Conservation (phyloP, 1,140 invertebrate species). For the Drosophila burlai region DNA sequence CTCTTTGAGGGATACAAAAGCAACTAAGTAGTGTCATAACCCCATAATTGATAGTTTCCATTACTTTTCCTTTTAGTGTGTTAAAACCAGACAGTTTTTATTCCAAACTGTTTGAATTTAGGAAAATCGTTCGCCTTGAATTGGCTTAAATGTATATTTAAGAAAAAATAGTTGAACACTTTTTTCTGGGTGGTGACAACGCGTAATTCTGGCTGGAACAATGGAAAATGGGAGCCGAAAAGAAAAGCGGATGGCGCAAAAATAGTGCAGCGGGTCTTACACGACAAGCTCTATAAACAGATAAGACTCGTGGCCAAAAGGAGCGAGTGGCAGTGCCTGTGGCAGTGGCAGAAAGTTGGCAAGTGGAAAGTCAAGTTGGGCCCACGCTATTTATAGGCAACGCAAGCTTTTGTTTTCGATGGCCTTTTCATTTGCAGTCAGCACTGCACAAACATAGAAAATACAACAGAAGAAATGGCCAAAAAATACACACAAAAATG, state of each 20-base stretch:
- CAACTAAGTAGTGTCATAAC: not conserved
- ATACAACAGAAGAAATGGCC: conserved; percentile 36
- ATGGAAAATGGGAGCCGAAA: conserved; percentile 1
- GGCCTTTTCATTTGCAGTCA: conserved; percentile 79
- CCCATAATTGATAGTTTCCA: not conserved
- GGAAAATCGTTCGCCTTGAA: not conserved
- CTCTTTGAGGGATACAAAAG: not conserved
- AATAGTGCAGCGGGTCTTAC: conserved; percentile 49
- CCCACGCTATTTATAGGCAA: conserved; percentile 79
- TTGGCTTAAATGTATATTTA: not conserved
- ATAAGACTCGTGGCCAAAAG: conserved; percentile 47
- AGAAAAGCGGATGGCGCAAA: conserved; percentile 19
- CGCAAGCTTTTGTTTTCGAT: conserved; percentile 81
- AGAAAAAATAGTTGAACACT: not conserved
- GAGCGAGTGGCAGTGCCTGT: conserved; percentile 16
- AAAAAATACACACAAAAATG: conserved; percentile 23
- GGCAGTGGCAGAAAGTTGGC: conserved; percentile 57
- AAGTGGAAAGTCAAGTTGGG: conserved; percentile 75
- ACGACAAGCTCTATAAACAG: conserved; percentile 62
- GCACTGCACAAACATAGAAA: conserved; percentile 51
- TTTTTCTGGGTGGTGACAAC: conserved; percentile 12
- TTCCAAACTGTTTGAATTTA: no score
- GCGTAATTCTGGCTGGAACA: conserved; percentile 51
- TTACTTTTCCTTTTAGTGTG: not conserved
- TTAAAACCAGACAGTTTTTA: not conserved